Percentiles rank a stretch among this genome's conserved stretches.
phyloP scores from a whole-genome alignment of 2,797 vertebrate genomes.

The Cossypha polioptera region DNA sequence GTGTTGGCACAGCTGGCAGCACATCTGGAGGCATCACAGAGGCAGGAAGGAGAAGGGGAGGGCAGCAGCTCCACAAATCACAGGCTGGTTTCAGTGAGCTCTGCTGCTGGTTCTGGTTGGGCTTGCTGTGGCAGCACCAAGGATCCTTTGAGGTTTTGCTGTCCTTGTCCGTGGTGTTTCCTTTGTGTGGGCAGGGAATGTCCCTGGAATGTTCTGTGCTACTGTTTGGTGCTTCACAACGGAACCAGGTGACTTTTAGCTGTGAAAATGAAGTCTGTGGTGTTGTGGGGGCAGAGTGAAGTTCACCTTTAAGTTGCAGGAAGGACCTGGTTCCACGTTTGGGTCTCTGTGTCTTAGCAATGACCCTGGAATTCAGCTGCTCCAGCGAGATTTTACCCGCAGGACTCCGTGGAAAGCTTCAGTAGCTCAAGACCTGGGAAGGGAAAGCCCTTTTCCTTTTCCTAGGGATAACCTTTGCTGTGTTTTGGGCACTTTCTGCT shows the following conservation, averaged over 20 bases:
- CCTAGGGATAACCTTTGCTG: background rate
- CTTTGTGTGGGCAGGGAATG: rapidly evolving
- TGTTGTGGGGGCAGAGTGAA: background rate
- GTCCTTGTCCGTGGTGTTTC: rapidly evolving
- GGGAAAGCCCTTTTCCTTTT: background rate
- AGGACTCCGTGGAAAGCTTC: background rate
- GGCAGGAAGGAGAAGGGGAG: background rate
- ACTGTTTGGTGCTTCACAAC: rapidly evolving
- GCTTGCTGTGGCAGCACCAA: background rate
- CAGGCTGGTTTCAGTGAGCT: rapidly evolving
- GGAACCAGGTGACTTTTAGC: rapidly evolving
- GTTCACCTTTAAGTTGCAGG: background rate
- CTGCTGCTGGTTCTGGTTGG: rapidly evolving
- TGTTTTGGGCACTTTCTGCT: background rate
- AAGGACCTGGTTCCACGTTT: background rate
- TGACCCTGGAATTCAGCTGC: slow-evolving; percentile 1
- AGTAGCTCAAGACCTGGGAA: background rate
- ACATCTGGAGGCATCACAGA: background rate
- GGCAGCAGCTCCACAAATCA: background rate
- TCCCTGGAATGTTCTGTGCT: background rate
- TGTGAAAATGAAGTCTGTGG: background rate
- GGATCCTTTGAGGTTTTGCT: background rate
- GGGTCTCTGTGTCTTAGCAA: background rate
- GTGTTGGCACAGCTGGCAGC: background rate
- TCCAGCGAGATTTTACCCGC: background rate